Percentiles rank a stretch among this genome's conserved stretches.
These are phyloP conservation scores for Actinemys pallida DNA, from an alignment of 2,113 vertebrate species.

Conservation along the genomic window DNA sequence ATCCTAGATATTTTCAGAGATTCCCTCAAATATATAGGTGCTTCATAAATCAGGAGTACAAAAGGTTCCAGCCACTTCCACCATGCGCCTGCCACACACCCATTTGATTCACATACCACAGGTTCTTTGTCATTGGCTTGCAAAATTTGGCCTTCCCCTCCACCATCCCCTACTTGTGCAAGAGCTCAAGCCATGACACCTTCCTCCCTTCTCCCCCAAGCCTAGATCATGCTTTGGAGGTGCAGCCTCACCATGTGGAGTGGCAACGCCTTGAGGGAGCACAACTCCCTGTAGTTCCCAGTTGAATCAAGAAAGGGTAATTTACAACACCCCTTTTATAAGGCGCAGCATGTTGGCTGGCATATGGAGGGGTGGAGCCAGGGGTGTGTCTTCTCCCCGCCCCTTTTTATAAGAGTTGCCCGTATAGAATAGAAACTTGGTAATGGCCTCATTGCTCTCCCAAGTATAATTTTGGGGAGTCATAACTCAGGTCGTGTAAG, in stretches of 20 bases:
- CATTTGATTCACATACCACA: constrained; percentile 2
- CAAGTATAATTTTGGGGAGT: neutral
- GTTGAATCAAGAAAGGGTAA: neutral
- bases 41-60: constrained; percentile 41
- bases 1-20: constrained; percentile 21
- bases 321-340: too few relatives aligned
- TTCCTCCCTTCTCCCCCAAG: neutral
- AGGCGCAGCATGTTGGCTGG: too few relatives aligned
- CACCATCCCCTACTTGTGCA: neutral
- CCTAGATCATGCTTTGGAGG: neutral
- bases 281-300: neutral
- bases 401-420: constrained; percentile 38
- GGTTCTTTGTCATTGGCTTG: neutral
- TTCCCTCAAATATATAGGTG: constrained; percentile 37
- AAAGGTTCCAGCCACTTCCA: neutral
- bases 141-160: neutral
- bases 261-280: neutral
- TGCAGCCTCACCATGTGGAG: neutral
- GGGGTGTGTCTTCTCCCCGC: neutral
- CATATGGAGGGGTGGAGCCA: neutral
- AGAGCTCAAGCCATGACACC: neutral
- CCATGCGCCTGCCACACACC: neutral
- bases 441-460: neutral
- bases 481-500: neutral
- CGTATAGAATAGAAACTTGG: neutral